These are phyloP conservation scores for Coryphaenoides rupestris DNA, from an alignment of 2,113 vertebrate genomes.

Conservation along the genomic window DNA sequence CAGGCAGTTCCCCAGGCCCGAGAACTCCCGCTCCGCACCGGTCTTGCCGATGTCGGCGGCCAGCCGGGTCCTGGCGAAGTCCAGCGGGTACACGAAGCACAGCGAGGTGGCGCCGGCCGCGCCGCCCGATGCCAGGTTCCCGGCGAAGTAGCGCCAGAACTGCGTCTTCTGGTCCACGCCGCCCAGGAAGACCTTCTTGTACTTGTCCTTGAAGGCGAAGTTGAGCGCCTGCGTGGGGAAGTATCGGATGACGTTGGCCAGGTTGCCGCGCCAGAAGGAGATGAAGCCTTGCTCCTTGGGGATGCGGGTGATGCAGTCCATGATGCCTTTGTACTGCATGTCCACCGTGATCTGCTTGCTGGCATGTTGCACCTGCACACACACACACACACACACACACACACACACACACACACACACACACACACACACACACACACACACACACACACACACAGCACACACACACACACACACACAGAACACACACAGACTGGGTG, in stretches of 20 bases:
- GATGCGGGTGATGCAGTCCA: constrained; percentile 92
- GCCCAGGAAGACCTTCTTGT: constrained; percentile 98
- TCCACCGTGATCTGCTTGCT: constrained; percentile 94
- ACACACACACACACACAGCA: neutral
- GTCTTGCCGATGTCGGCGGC: constrained; percentile 96
- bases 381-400: neutral
- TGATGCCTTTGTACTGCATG: constrained; percentile 94
- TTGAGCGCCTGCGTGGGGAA: constrained; percentile 99
- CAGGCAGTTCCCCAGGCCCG: constrained; percentile 88
- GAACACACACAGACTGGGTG: too few relatives aligned
- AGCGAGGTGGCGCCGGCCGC: constrained; percentile 95
- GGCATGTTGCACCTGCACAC: constrained; percentile 91
- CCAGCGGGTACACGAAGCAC: constrained; percentile 97
- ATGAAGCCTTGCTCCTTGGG: constrained; percentile 94
- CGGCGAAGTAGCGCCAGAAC: constrained; percentile 98
- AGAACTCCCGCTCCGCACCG: constrained; percentile 83
- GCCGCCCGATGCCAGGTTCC: constrained; percentile 93
- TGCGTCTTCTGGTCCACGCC: constrained; percentile 95
- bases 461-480: too few relatives aligned
- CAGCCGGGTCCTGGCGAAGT: constrained; percentile 96
- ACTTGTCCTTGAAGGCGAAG: constrained; percentile 99
- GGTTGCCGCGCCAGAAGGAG: constrained; percentile 98
- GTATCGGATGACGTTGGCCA: constrained; percentile 98
- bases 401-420: too few relatives aligned
- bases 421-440: too few relatives aligned